Base-by-base conservation (phyloP, 2,888 invertebrate genomes). In the Ectobius pallidus region DNA sequence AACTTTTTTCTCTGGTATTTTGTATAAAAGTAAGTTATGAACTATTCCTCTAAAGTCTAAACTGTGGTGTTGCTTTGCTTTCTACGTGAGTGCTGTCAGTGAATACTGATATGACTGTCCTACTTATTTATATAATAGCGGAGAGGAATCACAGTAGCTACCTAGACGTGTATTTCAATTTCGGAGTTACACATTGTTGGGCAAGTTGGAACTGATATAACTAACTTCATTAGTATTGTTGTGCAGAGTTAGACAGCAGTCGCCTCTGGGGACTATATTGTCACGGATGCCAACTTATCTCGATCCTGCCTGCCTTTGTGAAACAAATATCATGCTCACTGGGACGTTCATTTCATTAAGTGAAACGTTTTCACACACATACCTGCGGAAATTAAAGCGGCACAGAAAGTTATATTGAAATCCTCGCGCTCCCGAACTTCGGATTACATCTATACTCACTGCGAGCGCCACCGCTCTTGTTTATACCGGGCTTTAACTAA, bases 301-400 rank as follows among this genome's bases (percentile, higher is more conserved):
- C 22, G 20, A 52, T 52, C 52, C 52, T 0, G 3, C 11, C 14
- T 52, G 22, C 52, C 52, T 52, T 52, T 52, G 52, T 52, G 52
- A 14, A 52, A 52, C 25, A 18, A 52, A 52, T 14, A 52, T 25
- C 52, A 25, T 52, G 52, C 14, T 52, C 52, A 52, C 52, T 52
- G 25, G 25, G 20, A 52, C 52, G 52, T 25, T 25, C 52, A 52
- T 52, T 52, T 52, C 52, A 52, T 52, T 52, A 52, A 14, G 52
- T 52, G 52, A 22, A 52, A 52, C 25, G 52, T 52, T 52, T 52
- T 25, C 52, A 22, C 25, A 2, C 18, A 20, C 39, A 63, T 63
- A 63, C 63, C 63, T 63, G 63, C 63, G 63, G 63, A 63, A 63
- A 63, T 63, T 63, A 63, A 63, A 63, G 22, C 63, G 14, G 42